Base-by-base conservation (phyloP, 2,888 invertebrate species). In the Tolmerus cingulatus region DNA sequence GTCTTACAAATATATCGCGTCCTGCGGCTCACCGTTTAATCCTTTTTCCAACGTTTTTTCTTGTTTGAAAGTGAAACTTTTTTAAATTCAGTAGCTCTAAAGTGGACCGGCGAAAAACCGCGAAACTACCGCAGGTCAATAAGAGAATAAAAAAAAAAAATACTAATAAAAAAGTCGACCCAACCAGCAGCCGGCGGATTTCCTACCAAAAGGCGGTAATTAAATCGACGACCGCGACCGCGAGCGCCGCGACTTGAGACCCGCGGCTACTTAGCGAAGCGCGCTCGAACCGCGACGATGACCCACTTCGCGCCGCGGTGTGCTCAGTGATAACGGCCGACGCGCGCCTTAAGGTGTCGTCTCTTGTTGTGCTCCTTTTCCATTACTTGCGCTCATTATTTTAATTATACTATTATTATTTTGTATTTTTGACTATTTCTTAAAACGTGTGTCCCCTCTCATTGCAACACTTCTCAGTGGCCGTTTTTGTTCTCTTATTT, bases 311-410 rank as follows among this genome's bases (percentile, higher is more conserved):
- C 19, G 23, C 82, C 3, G 55, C 37, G 57, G 66, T 27, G 55
- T 51, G 16, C n/a, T 78, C 27, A 57, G 82, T 66, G 82, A 82
- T 82, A 82, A 82, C 82, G 37, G 57, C 79, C 79, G 51, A 37
- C 34, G 81, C 34, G 55, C 16, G 37, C 37, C 30, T 82, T 37
- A 82, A 82, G 82, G 57, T 82, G 57, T 66, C 66, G 12, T 66
- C 66, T 66, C 19, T 51, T 51, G 51, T 51, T 27, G 66, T 66
- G 66, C 12, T 66, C 66, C 27, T 66, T 66, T 66, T 66, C 8
- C 16, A 46, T 46, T 46, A 40, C 12, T 40, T 9, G 12, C 9
- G 12, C 40, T 46, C 1, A 46, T 55, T 55, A 16, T 19, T 55
- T n/a, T 55, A 19, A 55, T 5, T 55, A n/a, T n/a, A n/a, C 27